Evolutionary conservation across 2,797 vertebrate genomes (phyloP), one percentile per base, ranked within the genome.

Genomic region (Sandelia bainsii): DNA sequence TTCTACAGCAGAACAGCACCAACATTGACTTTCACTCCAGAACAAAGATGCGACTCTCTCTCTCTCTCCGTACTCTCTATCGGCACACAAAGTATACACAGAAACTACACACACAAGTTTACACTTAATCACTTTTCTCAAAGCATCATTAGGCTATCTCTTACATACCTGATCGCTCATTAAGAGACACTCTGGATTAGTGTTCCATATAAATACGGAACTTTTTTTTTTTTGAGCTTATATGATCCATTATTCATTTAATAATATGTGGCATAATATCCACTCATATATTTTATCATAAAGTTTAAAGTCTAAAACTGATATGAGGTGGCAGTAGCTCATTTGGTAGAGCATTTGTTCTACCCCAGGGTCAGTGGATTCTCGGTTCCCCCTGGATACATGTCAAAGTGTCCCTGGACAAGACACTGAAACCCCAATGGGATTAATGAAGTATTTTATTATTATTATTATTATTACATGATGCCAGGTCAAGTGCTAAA

Each of bases 1-100:
- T 34, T 69, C 65, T 72, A 14, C 67, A 40, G 73, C 63, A 72
- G 73, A 85, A 78, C 80, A 85, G 71, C 39, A 27, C 56, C 27
- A 11, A 80, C 77, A 62, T 50, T 79, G 67, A 83, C 59, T 72
- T 72, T 70, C 39, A 57, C 51, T 72, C 51, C 34, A 29, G 45
- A 51, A 56, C 56, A 48, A 23, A 64, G 51, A 72, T 67, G 59
- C 37, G 23, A 45, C 34, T 37, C 34, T 37, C 10, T 48, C 16
- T 51, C 50, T 64, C 63, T 44, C 1, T 17, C 19, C 34, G 3
- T 7, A 37, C 67, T 3, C 58, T 57, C 44, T 45, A 46, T 70
- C 49, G 51, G 13, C 65, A 59, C 12, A 70, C 42, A 29, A 23
- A 53, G 22, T 25, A 7, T 1, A n/a, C 44, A 45, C 44, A 45